Conservation (phyloP, 2,888 invertebrate species). For the Pristionchus japonicus region DNA sequence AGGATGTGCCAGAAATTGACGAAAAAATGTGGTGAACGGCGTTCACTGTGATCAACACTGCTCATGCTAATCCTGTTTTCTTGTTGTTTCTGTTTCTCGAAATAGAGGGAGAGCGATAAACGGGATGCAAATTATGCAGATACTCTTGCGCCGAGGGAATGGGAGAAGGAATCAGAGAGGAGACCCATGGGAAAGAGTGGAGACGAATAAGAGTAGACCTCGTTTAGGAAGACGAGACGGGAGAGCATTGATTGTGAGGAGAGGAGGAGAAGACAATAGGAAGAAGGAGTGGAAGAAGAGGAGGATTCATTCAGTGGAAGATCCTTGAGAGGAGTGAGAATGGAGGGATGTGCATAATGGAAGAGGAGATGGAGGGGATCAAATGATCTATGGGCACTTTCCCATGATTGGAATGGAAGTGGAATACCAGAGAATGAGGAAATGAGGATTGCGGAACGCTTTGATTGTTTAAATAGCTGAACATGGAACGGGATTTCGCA, state of each 20-base stretch:
- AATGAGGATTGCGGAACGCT: no score
- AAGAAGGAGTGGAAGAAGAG: conserved; percentile 34
- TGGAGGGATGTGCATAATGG: not conserved
- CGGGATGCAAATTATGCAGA: conserved; percentile 29
- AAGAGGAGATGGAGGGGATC: not conserved
- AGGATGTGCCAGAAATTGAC: not conserved
- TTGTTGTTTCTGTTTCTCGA: not conserved
- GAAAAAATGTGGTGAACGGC: not conserved
- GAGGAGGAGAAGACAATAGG: conserved; percentile 1
- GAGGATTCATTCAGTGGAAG: not conserved
- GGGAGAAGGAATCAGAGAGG: conserved; percentile 10
- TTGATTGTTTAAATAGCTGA: no score
- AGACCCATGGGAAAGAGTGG: conserved; percentile 35
- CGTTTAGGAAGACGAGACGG: conserved; percentile 26
- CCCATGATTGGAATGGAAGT: not conserved
- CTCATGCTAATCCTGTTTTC: not conserved
- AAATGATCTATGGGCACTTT: not conserved
- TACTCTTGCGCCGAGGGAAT: not conserved
- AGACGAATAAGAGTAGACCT: conserved; percentile 13
- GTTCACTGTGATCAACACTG: not conserved
- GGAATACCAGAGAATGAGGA: no score
- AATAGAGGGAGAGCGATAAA: not conserved
- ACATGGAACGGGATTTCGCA: not conserved
- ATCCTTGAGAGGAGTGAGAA: not conserved
- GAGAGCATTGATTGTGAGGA: conserved; percentile 34